A percentile compares a stretch with the other conserved stretches of the same genome.
These are phyloP conservation scores for Xestia c-nigrum DNA, from an alignment of 2,888 invertebrate genomes.

Conservation along the genomic window DNA sequence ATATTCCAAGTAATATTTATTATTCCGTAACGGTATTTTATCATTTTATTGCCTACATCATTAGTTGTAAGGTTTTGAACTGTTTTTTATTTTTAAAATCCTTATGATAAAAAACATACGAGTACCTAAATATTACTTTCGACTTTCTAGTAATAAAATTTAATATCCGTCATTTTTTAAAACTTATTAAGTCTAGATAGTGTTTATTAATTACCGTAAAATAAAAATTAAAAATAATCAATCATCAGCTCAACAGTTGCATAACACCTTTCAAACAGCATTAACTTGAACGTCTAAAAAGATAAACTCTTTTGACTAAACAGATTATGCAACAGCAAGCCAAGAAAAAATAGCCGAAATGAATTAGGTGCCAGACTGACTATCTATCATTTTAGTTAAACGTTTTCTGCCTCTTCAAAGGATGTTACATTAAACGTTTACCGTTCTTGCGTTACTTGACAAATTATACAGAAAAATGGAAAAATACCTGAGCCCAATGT, in stretches of 20 bases:
- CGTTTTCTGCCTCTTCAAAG: slow-evolving; percentile 25
- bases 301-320: slow-evolving; percentile 34
- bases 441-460: slow-evolving; percentile 21
- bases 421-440: slow-evolving; percentile 13
- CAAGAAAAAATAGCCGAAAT: slow-evolving; percentile 28
- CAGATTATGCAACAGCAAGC: slow-evolving; percentile 49
- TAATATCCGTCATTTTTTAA: neutral
- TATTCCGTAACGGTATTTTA: neutral
- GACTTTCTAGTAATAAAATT: neutral
- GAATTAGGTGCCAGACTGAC: slow-evolving; percentile 21
- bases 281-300: slow-evolving; percentile 42
- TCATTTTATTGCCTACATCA: slow-evolving; percentile 2
- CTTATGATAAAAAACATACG: neutral
- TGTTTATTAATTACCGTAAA: neutral
- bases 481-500: slow-evolving; percentile 20
- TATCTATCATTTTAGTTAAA: slow-evolving; percentile 40
- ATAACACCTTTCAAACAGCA: slow-evolving; percentile 58
- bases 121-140: neutral
- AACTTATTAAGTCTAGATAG: neutral
- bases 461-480: slow-evolving; percentile 33
- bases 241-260: slow-evolving; percentile 45
- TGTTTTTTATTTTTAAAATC: neutral
- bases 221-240: slow-evolving; percentile 42
- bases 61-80: neutral
- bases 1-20: neutral